Conservation (phyloP, 1,140 invertebrate genomes). For the Pseudomyrmex cubaensis region DNA sequence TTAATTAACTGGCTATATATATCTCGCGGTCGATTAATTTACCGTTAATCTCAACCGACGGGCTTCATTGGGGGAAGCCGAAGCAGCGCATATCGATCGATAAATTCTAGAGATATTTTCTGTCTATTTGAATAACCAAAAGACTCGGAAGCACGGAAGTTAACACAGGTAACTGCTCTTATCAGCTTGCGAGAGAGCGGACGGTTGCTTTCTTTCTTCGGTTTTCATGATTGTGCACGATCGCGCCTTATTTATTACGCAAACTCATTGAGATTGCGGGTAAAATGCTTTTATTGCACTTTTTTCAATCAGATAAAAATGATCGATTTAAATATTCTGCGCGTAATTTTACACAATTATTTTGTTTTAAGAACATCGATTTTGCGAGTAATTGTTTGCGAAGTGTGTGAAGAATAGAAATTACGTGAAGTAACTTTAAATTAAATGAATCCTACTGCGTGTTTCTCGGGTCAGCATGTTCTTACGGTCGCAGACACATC, state of each 20-base stretch:
- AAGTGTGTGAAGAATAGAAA: not conserved
- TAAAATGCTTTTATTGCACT: slow-evolving; percentile 26
- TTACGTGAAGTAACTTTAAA: not conserved
- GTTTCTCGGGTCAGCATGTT: slow-evolving; percentile 5
- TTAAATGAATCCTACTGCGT: not conserved
- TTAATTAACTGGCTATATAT: slow-evolving; percentile 31
- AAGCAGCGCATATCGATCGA: slow-evolving; percentile 17
- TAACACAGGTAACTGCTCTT: slow-evolving; percentile 25
- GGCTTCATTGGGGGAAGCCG: slow-evolving; percentile 3
- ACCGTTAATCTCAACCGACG: slow-evolving; percentile 31
- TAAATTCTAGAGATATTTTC: slow-evolving; percentile 47
- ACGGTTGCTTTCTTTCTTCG: slow-evolving; percentile 2
- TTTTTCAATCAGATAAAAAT: slow-evolving; percentile 18
- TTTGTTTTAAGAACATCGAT: not conserved
- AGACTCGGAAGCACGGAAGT: not conserved
- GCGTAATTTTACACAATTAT: not conserved
- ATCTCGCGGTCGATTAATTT: slow-evolving; percentile 37
- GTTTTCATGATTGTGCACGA: slow-evolving; percentile 4
- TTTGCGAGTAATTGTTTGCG: not conserved
- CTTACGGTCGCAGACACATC: slow-evolving; percentile 20
- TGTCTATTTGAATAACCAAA: slow-evolving; percentile 41
- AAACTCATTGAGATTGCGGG: not conserved
- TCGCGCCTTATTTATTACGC: slow-evolving; percentile 12
- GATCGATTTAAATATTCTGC: not conserved
- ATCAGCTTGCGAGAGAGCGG: slow-evolving; percentile 15